Evolutionary conservation across 2,888 invertebrate species (phyloP).

Genomic region (Tachina lurida): DNA sequence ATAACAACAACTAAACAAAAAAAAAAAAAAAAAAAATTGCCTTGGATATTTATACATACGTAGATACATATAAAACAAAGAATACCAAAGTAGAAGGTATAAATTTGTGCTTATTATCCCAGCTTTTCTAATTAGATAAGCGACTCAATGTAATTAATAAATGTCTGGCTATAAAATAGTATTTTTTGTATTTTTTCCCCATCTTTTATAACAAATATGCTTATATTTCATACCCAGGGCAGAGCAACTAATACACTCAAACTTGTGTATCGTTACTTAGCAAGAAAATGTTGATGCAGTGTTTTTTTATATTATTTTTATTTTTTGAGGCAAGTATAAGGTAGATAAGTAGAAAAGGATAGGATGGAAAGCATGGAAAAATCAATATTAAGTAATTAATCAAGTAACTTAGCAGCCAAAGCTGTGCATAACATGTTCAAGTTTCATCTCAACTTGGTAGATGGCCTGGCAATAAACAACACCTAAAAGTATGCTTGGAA

Average conservation of each 20-base stretch:
- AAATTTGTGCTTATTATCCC: constrained; percentile 78
- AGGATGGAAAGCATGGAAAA: constrained; percentile 54
- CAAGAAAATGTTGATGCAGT: constrained; percentile 45
- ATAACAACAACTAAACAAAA: constrained; percentile 33
- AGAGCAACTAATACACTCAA: constrained; percentile 41
- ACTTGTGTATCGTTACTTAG: background rate
- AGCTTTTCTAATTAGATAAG: constrained; percentile 81
- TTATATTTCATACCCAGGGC: constrained; percentile 57
- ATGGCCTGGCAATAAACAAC: constrained; percentile 64
- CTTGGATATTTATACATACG: background rate
- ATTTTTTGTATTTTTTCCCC: constrained; percentile 10
- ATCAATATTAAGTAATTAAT: constrained; percentile 75
- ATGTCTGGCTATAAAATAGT: constrained; percentile 75
- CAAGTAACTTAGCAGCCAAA: constrained; percentile 72
- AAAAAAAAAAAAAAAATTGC: background rate
- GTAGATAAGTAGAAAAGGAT: background rate
- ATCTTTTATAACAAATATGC: constrained; percentile 46
- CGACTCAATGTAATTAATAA: constrained; percentile 81
- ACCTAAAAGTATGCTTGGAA: constrained; percentile 59
- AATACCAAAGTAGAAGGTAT: constrained; percentile 62
- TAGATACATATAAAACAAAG: background rate
- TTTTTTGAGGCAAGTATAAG: background rate
- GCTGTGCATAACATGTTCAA: constrained; percentile 58
- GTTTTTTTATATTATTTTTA: background rate
- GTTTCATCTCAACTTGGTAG: constrained; percentile 55